phyloP scores from a whole-genome alignment of 2,797 vertebrate genomes.

The Momotus momota region DNA sequence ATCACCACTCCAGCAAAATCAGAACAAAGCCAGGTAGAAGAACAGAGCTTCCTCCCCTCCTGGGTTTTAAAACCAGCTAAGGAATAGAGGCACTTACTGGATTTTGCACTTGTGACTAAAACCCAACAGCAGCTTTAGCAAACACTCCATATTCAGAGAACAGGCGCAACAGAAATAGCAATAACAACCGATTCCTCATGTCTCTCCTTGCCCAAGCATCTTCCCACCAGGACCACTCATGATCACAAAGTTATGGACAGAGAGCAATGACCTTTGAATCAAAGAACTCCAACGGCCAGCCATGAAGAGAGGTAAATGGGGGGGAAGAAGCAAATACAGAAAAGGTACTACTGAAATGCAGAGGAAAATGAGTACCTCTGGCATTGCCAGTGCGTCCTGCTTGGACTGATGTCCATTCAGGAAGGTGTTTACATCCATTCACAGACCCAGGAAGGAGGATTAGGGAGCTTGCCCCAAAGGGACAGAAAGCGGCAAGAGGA shows the following conservation, averaged over 20 bases:
- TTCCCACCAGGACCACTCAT: background rate
- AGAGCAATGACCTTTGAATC: background rate
- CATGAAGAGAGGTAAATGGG: background rate
- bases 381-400: background rate
- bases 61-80: background rate
- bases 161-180: background rate
- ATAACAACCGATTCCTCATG: fast-evolving
- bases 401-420: background rate
- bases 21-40: background rate
- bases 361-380: background rate
- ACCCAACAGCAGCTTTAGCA: background rate
- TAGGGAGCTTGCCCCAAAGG: background rate
- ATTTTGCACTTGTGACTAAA: background rate
- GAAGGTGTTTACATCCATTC: background rate
- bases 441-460: background rate
- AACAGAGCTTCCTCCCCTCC: background rate
- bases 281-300: background rate
- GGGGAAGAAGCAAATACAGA: background rate
- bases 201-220: background rate
- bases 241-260: background rate
- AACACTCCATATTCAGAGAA: background rate
- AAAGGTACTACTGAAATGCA: background rate
- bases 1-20: background rate
- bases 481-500: background rate
- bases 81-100: background rate